Conservation (phyloP, 2,888 invertebrate genomes). For the Congeria kusceri region DNA sequence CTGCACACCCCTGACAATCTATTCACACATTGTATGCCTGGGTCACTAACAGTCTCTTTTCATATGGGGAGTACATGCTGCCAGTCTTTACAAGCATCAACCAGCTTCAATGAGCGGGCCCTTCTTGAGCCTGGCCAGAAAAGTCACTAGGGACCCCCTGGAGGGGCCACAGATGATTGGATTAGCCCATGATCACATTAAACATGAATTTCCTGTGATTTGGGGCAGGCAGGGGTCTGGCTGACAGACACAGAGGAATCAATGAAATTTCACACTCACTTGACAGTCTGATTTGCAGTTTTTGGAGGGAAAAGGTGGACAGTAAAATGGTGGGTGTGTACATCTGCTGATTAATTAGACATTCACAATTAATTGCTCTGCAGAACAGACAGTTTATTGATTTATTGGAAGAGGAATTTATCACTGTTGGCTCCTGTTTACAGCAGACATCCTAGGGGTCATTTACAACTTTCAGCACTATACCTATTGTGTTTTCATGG, state of each 20-base stretch:
- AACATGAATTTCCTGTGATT: conserved; percentile 51
- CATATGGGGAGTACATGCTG: neutral
- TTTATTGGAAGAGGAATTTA: conserved; percentile 15
- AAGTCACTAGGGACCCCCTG: conserved; percentile 13
- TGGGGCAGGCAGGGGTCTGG: conserved; percentile 31
- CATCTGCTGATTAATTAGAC: conserved; percentile 42
- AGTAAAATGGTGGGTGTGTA: conserved; percentile 37
- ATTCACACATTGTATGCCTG: conserved; percentile 1
- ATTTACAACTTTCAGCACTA: too few species aligned
- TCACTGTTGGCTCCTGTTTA: conserved; percentile 16
- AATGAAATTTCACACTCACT: conserved; percentile 53
- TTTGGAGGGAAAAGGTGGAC: conserved; percentile 44
- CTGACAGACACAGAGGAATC: conserved; percentile 30
- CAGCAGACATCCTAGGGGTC: neutral
- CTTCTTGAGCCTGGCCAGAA: neutral
- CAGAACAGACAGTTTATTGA: conserved; percentile 16
- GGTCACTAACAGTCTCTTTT: conserved; percentile 5
- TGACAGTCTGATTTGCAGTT: conserved; percentile 38
- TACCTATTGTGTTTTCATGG: too few species aligned
- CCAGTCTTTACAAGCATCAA: neutral
- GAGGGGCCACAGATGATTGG: conserved; percentile 43
- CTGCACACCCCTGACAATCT: conserved; percentile 7
- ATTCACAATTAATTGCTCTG: conserved; percentile 5
- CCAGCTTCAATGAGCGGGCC: neutral
- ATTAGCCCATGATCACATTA: conserved; percentile 49